phyloP scores from a whole-genome alignment of 1,140 invertebrate species.

The Ceratina australensis region DNA sequence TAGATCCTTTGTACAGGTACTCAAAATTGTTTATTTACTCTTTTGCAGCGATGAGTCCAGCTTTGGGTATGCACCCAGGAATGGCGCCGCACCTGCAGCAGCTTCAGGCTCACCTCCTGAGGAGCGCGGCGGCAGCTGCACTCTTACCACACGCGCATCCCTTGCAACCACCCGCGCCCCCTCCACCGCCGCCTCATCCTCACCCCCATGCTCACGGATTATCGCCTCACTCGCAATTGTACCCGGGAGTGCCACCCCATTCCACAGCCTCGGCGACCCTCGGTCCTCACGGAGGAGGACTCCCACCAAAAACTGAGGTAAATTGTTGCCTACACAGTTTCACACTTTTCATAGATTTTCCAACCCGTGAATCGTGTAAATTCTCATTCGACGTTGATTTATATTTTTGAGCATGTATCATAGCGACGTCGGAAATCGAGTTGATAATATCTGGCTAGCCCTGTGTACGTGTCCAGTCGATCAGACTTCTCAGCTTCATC shows the following conservation, averaged over 20 bases:
- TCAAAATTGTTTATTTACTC: conserved; percentile 13
- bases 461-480: background rate
- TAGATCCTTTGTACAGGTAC: background rate
- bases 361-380: too few relatives aligned
- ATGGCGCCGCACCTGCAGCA: conserved; percentile 87
- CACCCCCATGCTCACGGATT: conserved; percentile 68
- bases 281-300: conserved; percentile 71
- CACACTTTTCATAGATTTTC: too few relatives aligned
- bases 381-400: too few relatives aligned
- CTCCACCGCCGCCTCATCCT: conserved; percentile 77
- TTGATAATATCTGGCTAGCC: too few relatives aligned
- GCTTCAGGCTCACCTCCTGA: conserved; percentile 87
- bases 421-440: too few relatives aligned
- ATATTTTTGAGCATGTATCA: too few relatives aligned
- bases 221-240: conserved; percentile 73
- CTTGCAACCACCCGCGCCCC: conserved; percentile 78
- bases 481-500: conserved; percentile 31
- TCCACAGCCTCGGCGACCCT: conserved; percentile 72
- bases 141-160: conserved; percentile 79
- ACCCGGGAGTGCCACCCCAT: conserved; percentile 74
- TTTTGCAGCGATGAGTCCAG: conserved; percentile 81
- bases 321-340: too few relatives aligned
- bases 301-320: conserved; percentile 77
- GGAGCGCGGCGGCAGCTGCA: conserved; percentile 82
- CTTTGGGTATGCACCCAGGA: conserved; percentile 84